Evolutionary conservation across 1,140 invertebrate genomes (phyloP).

Genomic region (Nephila pilipes): DNA sequence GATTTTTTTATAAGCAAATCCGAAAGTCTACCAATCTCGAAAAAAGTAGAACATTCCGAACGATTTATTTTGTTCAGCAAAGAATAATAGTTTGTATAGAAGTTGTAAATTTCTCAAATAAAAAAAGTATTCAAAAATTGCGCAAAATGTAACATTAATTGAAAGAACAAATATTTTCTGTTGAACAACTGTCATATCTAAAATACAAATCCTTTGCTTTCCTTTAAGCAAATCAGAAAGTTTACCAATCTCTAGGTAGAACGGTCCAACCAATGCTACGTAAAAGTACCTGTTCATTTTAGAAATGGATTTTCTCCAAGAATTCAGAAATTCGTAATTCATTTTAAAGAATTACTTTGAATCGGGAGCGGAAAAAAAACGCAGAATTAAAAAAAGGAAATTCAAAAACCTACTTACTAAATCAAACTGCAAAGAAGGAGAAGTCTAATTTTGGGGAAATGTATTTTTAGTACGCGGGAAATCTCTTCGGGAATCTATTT

Average conservation of each 20-base stretch:
- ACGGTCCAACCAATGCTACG: not conserved
- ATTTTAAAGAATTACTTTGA: not conserved
- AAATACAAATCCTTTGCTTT: too few species aligned
- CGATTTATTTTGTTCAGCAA: too few species aligned
- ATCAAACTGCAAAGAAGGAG: not conserved
- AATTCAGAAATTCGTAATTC: not conserved
- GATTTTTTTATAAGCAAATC: too few species aligned
- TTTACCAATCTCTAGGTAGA: not conserved
- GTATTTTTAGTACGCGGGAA: not conserved
- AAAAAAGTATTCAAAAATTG: too few species aligned
- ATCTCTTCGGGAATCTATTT: not conserved
- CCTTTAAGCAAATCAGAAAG: too few species aligned
- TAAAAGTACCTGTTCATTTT: not conserved
- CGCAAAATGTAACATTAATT: too few species aligned
- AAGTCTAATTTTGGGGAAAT: not conserved
- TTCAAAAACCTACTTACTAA: constrained; percentile 6
- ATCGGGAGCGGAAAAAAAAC: not conserved
- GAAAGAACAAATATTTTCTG: too few species aligned
- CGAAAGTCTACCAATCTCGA: too few species aligned
- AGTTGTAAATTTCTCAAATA: too few species aligned
- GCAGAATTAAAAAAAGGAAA: not conserved
- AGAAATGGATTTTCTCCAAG: not conserved
- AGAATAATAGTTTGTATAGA: too few species aligned
- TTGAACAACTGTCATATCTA: too few species aligned
- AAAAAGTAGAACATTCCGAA: too few species aligned